phyloP scores from a whole-genome alignment of 1,140 invertebrate genomes.

The Aphidius ervi region DNA sequence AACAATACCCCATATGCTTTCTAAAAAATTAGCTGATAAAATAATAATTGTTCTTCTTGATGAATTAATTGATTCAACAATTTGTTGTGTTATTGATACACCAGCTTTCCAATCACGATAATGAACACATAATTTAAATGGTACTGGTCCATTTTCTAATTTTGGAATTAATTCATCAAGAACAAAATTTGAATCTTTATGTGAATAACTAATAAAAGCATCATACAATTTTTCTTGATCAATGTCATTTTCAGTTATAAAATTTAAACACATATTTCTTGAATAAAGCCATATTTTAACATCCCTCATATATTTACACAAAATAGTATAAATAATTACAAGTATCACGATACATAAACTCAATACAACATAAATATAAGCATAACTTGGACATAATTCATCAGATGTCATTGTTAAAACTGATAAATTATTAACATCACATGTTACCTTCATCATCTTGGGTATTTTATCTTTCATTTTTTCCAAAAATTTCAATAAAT shows the following conservation, averaged over 20 bases:
- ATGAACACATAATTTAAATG: conserved; percentile 72
- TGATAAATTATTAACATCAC: conserved; percentile 36
- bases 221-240: conserved; percentile 78
- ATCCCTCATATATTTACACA: conserved; percentile 61
- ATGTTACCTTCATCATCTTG: conserved; percentile 47
- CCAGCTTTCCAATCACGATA: conserved; percentile 78
- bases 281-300: conserved; percentile 70
- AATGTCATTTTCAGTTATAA: conserved; percentile 67
- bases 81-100: conserved; percentile 74
- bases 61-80: conserved; percentile 70
- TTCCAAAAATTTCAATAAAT: conserved; percentile 57
- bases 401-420: conserved; percentile 48
- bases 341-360: conserved; percentile 39
- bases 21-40: conserved; percentile 74
- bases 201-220: conserved; percentile 83
- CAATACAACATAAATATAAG: conserved; percentile 45
- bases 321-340: conserved; percentile 54
- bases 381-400: conserved; percentile 54
- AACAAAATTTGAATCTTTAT: conserved; percentile 75
- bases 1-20: conserved; percentile 79
- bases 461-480: conserved; percentile 38
- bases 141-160: conserved; percentile 58
- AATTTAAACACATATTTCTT: conserved; percentile 60
- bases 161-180: conserved; percentile 62
- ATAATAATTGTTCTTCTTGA: conserved; percentile 80